A percentile compares a stretch with the other conserved stretches of the same genome.
Evolutionary conservation across 2,888 invertebrate species (phyloP).

Genomic region (Eucriotettix oculatus): DNA sequence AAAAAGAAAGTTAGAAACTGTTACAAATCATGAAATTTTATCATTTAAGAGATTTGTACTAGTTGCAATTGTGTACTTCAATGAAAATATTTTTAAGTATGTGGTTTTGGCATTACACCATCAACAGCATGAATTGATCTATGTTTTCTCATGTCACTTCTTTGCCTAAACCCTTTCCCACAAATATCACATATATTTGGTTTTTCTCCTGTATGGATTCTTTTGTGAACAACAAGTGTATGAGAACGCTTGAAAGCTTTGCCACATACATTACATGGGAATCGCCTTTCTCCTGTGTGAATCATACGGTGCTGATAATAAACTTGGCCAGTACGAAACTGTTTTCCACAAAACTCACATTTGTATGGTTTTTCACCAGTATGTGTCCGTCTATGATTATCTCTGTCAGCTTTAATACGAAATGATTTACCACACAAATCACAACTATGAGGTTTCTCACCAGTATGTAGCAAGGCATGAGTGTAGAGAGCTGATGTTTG

Average conservation of each 20-base stretch:
- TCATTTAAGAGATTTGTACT: too few relatives aligned
- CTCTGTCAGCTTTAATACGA: slow-evolving; percentile 12
- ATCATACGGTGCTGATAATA: slow-evolving; percentile 14
- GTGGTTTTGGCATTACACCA: too few relatives aligned
- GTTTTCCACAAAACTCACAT: slow-evolving; percentile 12
- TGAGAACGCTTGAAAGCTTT: slow-evolving; percentile 13
- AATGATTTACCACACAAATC: slow-evolving; percentile 12
- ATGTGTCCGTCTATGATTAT: slow-evolving; percentile 14
- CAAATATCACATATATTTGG: slow-evolving; percentile 13
- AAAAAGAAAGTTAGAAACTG: too few relatives aligned
- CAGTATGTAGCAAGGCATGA: slow-evolving; percentile 12
- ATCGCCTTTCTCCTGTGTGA: slow-evolving; percentile 13
- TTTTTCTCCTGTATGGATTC: slow-evolving; percentile 14
- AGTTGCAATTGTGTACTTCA: too few relatives aligned
- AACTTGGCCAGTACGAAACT: slow-evolving; percentile 13
- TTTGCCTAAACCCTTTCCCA: slow-evolving; percentile 12
- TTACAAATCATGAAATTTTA: too few relatives aligned
- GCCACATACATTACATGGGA: slow-evolving; percentile 13
- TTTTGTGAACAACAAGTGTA: slow-evolving; percentile 13
- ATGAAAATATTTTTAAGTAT: too few relatives aligned
- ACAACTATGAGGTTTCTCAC: slow-evolving; percentile 12
- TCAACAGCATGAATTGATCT: slow-evolving; percentile 1
- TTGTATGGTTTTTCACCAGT: slow-evolving; percentile 14
- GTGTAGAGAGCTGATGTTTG: slow-evolving; percentile 13
- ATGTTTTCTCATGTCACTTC: slow-evolving; percentile 13